Conservation (phyloP, 2,113 vertebrate genomes). For the Corythornis vintsioides region DNA sequence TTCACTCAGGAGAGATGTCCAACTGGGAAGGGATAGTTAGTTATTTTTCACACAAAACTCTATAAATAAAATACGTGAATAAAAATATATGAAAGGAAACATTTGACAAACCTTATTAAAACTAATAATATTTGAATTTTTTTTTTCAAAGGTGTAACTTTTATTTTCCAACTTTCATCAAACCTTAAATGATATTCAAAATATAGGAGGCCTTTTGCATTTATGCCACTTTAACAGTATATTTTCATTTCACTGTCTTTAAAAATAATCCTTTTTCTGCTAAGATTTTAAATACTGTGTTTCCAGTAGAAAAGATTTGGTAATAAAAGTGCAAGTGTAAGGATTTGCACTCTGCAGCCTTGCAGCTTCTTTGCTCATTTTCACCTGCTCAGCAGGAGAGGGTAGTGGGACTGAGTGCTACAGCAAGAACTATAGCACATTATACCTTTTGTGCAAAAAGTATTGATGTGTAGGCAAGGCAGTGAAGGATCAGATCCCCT, state of each 20-base stretch:
- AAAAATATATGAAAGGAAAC: not conserved
- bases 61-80: not conserved
- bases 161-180: not conserved
- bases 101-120: not conserved
- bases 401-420: not conserved
- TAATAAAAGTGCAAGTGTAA: not conserved
- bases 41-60: not conserved
- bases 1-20: not conserved
- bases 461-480: not conserved
- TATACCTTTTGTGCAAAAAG: not conserved
- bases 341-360: not conserved
- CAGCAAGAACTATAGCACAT: conserved; percentile 8
- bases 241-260: not conserved
- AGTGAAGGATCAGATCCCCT: not conserved
- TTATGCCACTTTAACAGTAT: not conserved
- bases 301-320: not conserved
- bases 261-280: not conserved
- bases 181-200: not conserved
- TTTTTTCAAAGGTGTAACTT: not conserved
- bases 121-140: not conserved
- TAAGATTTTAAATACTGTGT: not conserved
- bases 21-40: not conserved
- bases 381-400: conserved; percentile 47
- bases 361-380: conserved; percentile 40
- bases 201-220: not conserved